Evolutionary conservation across 2,113 vertebrate species (phyloP).

Genomic region (Crotophaga sulcirostris): DNA sequence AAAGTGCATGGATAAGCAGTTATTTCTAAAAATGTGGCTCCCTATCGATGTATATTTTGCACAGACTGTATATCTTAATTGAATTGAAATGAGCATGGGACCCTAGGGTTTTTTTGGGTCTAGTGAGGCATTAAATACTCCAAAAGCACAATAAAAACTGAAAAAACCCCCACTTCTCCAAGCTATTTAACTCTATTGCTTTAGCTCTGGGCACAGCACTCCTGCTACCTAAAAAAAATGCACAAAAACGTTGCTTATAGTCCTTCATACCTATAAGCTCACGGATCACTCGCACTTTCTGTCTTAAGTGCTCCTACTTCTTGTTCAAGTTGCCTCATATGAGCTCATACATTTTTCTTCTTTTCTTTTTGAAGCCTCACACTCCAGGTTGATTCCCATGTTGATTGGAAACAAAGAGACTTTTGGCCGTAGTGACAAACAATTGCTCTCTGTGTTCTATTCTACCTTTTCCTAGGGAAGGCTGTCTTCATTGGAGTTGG

Average conservation of each 20-base stretch:
- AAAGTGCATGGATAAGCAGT: constrained; percentile 68
- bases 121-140: constrained; percentile 66
- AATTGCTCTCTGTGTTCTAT: not conserved
- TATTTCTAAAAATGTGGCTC: constrained; percentile 66
- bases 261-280: not conserved
- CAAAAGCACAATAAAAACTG: constrained; percentile 49
- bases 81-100: constrained; percentile 61
- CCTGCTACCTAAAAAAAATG: not conserved
- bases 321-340: not conserved
- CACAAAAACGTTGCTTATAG: not conserved
- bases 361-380: not conserved
- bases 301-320: not conserved
- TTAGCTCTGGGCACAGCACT: not conserved
- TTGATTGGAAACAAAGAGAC: not conserved
- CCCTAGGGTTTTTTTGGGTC: constrained; percentile 60
- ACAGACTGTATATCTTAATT: constrained; percentile 68
- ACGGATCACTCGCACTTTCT: not conserved
- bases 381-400: not conserved
- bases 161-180: not conserved
- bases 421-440: not conserved
- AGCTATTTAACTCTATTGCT: constrained; percentile 1
- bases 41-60: constrained; percentile 61
- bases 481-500: not conserved
- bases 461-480: not conserved
- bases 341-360: not conserved